These are phyloP conservation scores for Leucoptera coffeella DNA, from an alignment of 2,888 invertebrate genomes.

Conservation along the genomic window DNA sequence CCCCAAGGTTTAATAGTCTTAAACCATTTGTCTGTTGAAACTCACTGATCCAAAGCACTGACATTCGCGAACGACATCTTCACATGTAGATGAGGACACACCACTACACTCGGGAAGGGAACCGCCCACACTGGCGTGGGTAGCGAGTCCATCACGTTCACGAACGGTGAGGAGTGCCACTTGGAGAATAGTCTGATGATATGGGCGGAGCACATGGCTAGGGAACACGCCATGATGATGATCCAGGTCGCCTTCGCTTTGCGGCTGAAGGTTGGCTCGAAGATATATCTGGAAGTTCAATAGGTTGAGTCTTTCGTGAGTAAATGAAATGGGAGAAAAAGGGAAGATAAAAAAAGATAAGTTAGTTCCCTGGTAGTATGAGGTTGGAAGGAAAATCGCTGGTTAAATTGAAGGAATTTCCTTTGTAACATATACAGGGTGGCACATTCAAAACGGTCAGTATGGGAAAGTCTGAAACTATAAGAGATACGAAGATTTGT, in stretches of 20 bases:
- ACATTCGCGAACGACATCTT: slow-evolving; percentile 26
- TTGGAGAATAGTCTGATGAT: slow-evolving; percentile 31
- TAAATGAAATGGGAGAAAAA: no score
- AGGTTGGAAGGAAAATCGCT: no score
- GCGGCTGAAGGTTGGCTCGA: slow-evolving; percentile 30
- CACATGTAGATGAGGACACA: slow-evolving; percentile 37
- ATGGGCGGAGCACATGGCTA: slow-evolving; percentile 27
- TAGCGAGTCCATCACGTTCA: slow-evolving; percentile 35
- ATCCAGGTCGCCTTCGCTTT: slow-evolving; percentile 32
- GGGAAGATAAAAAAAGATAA: no score
- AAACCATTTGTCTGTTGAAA: no score
- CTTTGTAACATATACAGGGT: no score
- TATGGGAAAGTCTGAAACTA: no score
- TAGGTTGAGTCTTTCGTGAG: no score
- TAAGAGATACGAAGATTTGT: no score
- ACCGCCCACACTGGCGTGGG: slow-evolving; percentile 41
- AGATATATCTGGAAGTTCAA: slow-evolving; percentile 23
- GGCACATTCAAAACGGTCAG: no score
- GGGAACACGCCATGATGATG: slow-evolving; percentile 26
- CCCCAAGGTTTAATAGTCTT: no score
- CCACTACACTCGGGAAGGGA: slow-evolving; percentile 37
- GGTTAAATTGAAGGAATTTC: no score
- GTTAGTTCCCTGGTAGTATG: no score
- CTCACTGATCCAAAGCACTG: slow-evolving; percentile 22
- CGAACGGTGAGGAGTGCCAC: slow-evolving; percentile 37